Percentiles rank a stretch among this genome's conserved stretches.
phyloP scores from a whole-genome alignment of 2,888 invertebrate species.

The Zygaena filipendulae region DNA sequence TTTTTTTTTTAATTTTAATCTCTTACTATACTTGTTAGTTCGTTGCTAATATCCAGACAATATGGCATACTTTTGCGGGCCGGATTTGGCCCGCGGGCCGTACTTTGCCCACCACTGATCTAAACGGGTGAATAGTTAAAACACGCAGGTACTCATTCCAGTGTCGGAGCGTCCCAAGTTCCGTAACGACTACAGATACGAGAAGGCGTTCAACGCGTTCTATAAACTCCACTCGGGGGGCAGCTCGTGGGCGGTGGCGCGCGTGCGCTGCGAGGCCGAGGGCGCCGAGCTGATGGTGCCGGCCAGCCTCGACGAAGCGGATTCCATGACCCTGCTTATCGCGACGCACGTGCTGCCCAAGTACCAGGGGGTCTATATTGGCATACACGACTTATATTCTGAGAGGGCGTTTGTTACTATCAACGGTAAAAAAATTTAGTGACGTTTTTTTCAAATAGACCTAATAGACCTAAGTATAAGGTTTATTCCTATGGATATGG shows the following conservation, averaged over 20 bases:
- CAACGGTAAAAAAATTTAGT: constrained; percentile 27
- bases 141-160: too few relatives aligned
- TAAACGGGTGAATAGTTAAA: too few relatives aligned
- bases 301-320: constrained; percentile 30
- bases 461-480: too few relatives aligned
- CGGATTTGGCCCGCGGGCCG: too few relatives aligned
- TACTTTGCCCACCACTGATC: too few relatives aligned
- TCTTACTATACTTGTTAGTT: too few relatives aligned
- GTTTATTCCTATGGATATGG: too few relatives aligned
- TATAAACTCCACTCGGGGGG: constrained; percentile 29
- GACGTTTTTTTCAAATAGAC: too few relatives aligned
- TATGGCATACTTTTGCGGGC: too few relatives aligned
- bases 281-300: constrained; percentile 29
- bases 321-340: constrained; percentile 26
- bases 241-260: constrained; percentile 24
- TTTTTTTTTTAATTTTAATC: too few relatives aligned
- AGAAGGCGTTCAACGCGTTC: constrained; percentile 30
- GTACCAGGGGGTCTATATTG: constrained; percentile 29
- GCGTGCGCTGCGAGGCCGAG: constrained; percentile 31
- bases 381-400: constrained; percentile 33
- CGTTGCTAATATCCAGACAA: too few relatives aligned
- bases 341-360: constrained; percentile 20
- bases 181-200: constrained; percentile 30
- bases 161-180: constrained; percentile 27
- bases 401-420: constrained; percentile 30